A percentile compares a stretch with the other conserved stretches of the same genome.
phyloP scores from a whole-genome alignment of 2,888 invertebrate species.

The Andrena flavipes region DNA sequence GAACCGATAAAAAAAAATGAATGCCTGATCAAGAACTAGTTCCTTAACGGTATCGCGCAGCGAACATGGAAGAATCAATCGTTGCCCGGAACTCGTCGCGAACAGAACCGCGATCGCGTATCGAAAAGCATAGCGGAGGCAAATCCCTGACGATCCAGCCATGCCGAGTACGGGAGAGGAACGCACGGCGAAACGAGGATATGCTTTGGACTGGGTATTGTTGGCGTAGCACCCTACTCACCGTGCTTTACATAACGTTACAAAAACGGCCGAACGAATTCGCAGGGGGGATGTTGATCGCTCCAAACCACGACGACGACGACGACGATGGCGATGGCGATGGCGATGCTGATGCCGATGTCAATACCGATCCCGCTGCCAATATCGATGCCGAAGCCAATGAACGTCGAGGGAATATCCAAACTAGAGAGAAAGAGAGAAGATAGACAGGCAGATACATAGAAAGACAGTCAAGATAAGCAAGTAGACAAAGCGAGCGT shows the following conservation, averaged over 20 bases:
- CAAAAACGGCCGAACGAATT: conserved; percentile 5
- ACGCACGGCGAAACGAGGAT: background rate
- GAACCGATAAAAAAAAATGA: too few relatives aligned
- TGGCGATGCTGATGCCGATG: background rate
- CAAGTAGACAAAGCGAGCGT: conserved; percentile 6
- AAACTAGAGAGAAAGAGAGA: conserved; percentile 16
- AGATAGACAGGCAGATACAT: conserved; percentile 22
- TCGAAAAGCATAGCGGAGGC: too few relatives aligned
- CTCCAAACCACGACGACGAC: conserved; percentile 4
- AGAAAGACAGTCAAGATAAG: conserved; percentile 9
- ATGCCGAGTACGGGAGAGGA: background rate
- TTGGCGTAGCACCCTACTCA: conserved; percentile 16
- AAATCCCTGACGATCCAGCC: background rate
- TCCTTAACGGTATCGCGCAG: too few relatives aligned
- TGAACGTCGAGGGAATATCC: conserved; percentile 7
- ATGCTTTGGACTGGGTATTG: background rate
- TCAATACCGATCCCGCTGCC: conserved; percentile 20
- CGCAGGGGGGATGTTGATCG: conserved; percentile 1
- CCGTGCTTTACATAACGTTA: conserved; percentile 8
- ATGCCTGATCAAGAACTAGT: too few relatives aligned
- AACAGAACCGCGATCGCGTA: too few relatives aligned
- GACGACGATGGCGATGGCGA: conserved; percentile 2
- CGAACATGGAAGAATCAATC: too few relatives aligned
- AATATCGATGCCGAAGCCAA: conserved; percentile 17
- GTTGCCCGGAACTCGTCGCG: too few relatives aligned